These are phyloP conservation scores for Drosophila baimaii DNA, from an alignment of 1,140 invertebrate genomes.

Conservation along the genomic window DNA sequence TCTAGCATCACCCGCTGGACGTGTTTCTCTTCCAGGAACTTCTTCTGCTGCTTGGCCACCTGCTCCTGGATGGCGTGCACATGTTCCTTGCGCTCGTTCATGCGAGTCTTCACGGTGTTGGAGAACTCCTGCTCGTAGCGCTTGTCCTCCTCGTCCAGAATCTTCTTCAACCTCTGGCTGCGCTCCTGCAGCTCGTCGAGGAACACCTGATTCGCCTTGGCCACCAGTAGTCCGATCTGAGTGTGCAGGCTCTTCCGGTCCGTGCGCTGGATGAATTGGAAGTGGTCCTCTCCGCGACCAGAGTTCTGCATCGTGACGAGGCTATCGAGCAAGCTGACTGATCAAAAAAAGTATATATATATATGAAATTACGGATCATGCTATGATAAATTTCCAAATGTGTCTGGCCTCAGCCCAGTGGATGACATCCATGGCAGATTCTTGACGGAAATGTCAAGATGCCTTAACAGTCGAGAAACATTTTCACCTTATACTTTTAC, in stretches of 20 bases:
- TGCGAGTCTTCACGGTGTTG: slow-evolving; percentile 67
- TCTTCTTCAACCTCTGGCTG: slow-evolving; percentile 40
- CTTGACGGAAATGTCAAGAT: slow-evolving; percentile 8
- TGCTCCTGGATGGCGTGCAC: slow-evolving; percentile 64
- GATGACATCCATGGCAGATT: background rate
- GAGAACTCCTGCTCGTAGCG: slow-evolving; percentile 73
- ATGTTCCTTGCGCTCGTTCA: slow-evolving; percentile 63
- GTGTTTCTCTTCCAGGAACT: slow-evolving; percentile 62
- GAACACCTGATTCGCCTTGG: slow-evolving; percentile 53
- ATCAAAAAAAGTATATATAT: slow-evolving; percentile 20
- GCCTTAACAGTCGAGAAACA: background rate
- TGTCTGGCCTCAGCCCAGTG: background rate
- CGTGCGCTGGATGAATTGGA: slow-evolving; percentile 64
- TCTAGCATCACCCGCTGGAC: slow-evolving; percentile 68
- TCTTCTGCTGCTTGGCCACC: slow-evolving; percentile 38
- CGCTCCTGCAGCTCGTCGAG: slow-evolving; percentile 59
- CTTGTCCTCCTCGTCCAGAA: slow-evolving; percentile 72
- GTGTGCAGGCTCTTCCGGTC: slow-evolving; percentile 71
- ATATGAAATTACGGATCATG: slow-evolving; percentile 7
- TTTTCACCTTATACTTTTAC: no score
- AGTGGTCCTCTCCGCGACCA: slow-evolving; percentile 59
- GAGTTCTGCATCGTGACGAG: slow-evolving; percentile 48
- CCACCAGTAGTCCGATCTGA: slow-evolving; percentile 70
- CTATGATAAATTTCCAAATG: slow-evolving; percentile 18
- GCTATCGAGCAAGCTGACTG: background rate